A percentile compares a stretch with the other conserved stretches of the same genome.
phyloP scores from a whole-genome alignment of 2,888 invertebrate genomes.

The Agrochola lychnidis region DNA sequence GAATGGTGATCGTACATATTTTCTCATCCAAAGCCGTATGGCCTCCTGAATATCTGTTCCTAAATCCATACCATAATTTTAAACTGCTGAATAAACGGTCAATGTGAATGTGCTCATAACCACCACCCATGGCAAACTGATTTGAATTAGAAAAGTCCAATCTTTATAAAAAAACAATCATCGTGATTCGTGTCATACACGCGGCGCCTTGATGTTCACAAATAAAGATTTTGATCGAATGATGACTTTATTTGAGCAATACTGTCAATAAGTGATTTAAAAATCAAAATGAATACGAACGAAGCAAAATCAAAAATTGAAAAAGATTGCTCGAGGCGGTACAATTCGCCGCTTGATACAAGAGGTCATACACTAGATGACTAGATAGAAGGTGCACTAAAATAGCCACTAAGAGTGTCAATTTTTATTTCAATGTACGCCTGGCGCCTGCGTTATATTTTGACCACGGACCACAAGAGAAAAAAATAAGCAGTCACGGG shows the following conservation, averaged over 20 bases:
- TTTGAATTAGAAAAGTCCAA: background rate
- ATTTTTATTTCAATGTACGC: background rate
- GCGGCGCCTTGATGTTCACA: background rate
- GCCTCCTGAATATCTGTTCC: background rate
- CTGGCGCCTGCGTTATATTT: background rate
- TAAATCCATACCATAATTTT: background rate
- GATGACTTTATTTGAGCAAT: background rate
- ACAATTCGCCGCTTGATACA: background rate
- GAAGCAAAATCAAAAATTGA: conserved; percentile 4
- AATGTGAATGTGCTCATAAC: background rate
- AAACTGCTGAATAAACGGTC: background rate
- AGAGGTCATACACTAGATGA: background rate
- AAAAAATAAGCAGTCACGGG: background rate
- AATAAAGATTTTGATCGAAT: background rate
- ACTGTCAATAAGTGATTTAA: conserved; percentile 1
- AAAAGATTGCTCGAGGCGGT: background rate
- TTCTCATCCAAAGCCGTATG: background rate
- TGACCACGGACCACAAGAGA: background rate
- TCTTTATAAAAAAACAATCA: background rate
- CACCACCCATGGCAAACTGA: background rate
- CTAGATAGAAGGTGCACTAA: conserved; percentile 6
- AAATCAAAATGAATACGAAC: background rate
- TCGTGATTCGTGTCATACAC: background rate
- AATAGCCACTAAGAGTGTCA: background rate
- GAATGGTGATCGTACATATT: background rate